Evolutionary conservation across 2,113 vertebrate species (phyloP), one percentile per base, ranked within the genome.

Genomic region (Gymnocephalus cernua): DNA sequence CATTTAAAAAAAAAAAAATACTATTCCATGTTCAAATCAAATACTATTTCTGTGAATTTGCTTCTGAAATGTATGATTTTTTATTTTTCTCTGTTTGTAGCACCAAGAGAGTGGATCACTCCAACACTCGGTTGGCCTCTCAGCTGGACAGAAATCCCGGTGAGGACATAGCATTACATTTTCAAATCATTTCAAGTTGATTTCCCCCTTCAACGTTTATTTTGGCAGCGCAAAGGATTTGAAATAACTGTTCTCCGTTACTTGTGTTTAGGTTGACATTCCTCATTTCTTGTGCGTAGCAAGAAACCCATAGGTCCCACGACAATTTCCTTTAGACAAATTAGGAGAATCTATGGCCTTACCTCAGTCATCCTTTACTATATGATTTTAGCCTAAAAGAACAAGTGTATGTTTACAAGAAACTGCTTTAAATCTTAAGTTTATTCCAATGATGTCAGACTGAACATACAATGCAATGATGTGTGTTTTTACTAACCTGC

Each of bases 61-160:
- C 9, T 29, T 53, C 23, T 86, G 4, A 68, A 57, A 59, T 41
- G 0, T 18, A 23, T 41, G 4, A 9, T 68, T 67, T 53, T 29
- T 7, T 3, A 10, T 38, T 29, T 44, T 19, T 62, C 29, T 23
- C 2, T 38, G 6, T 65, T 5, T 68, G 23, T 74, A 98, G 97
- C 93, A 98, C 97, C 54, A 97, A 97, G 67, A 94, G 97, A 7
- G 97, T 98, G 47, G 97, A 98, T 81, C 97, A 98, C 89, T 97
- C 97, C 9, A 98, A 98, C 86, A 98, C 97, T 23, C 95, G 97
- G 8, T 93, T 98, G 82, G 96, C 95, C 73, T 97, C 97, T 0
- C 97, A 98, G 92, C 94, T 98, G 57, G 97, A 98, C 91, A 94
- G 96, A 74, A 98, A 97, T 86, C 97, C 97, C 12, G 97, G 97